Evolutionary conservation across 2,113 vertebrate species (phyloP).

Genomic region (Microtus oregoni): DNA sequence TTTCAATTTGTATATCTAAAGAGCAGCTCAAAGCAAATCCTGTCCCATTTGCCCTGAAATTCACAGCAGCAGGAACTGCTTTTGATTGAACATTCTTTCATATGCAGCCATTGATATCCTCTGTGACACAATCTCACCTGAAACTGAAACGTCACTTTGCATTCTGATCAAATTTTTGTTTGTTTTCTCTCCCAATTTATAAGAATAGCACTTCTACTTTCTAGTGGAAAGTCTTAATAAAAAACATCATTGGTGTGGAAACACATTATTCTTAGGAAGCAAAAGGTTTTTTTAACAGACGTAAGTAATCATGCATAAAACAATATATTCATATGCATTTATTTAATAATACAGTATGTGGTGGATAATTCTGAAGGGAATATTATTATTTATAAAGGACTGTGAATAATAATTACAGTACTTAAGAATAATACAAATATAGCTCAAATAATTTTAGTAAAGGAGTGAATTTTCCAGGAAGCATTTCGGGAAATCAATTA

Average conservation of each 20-base stretch:
- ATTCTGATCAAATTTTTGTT: background rate
- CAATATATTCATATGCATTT: background rate
- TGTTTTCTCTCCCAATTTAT: constrained; percentile 12
- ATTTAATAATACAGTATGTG: background rate
- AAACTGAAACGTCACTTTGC: constrained; percentile 25
- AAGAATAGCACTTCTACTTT: constrained; percentile 34
- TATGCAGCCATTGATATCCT: constrained; percentile 5
- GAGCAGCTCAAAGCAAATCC: constrained; percentile 32
- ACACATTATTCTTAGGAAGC: background rate
- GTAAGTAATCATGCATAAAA: background rate
- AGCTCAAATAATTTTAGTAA: constrained; percentile 28
- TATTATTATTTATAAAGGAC: constrained; percentile 35
- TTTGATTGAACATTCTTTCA: constrained; percentile 18
- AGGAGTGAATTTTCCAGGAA: constrained; percentile 39
- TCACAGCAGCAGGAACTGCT: background rate
- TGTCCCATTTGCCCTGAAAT: background rate
- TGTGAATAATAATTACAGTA: background rate
- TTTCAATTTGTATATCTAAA: background rate
- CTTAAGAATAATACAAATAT: constrained; percentile 19
- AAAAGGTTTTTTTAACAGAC: background rate
- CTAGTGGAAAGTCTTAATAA: constrained; percentile 46
- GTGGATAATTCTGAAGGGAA: constrained; percentile 29
- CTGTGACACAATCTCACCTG: constrained; percentile 35
- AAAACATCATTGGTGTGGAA: background rate
- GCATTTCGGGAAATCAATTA: background rate